phyloP scores from a whole-genome alignment of 2,113 vertebrate genomes.

The Oreochromis niloticus region DNA sequence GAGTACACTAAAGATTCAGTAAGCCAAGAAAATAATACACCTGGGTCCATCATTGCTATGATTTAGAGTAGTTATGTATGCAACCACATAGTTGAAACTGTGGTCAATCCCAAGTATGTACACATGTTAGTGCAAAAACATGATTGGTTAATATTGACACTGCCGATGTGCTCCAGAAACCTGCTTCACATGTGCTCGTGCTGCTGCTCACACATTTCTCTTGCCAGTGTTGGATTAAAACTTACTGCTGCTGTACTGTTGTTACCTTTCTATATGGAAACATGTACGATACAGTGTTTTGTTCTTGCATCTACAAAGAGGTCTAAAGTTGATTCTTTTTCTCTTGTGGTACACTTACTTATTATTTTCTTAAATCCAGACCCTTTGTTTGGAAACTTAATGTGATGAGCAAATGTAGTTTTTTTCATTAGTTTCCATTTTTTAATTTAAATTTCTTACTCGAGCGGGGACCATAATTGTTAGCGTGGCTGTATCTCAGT shows the following conservation, averaged over 20 bases:
- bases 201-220: not conserved
- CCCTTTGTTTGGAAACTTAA: fast-evolving
- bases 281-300: not conserved
- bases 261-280: not conserved
- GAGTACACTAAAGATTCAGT: fast-evolving
- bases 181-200: fast-evolving
- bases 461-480: fast-evolving
- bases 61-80: not conserved
- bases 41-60: not conserved
- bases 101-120: not conserved
- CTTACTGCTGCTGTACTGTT: not conserved
- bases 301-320: not conserved
- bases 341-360: not conserved
- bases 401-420: not conserved
- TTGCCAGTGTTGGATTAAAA: not conserved
- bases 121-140: not conserved
- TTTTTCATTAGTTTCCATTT: not conserved
- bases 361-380: not conserved
- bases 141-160: not conserved
- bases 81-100: not conserved
- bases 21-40: not conserved
- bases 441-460: not conserved
- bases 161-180: not conserved
- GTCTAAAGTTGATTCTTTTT: not conserved
- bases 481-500: not conserved